These are phyloP conservation scores for Oryctolagus cuniculus DNA, from an alignment of 2,113 vertebrate genomes.

Conservation along the genomic window mOryCun1.1 NC_091437.1:27583501-27584000, in stretches of 20 bases:
- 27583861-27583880: background rate
- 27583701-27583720: constrained; percentile 16
- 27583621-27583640: background rate
- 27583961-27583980: background rate
- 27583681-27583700: background rate
- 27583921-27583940: background rate
- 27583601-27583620: constrained; percentile 34
- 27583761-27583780: background rate
- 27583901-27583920: constrained; percentile 33
- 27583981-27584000: background rate
- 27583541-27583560: constrained; percentile 36
- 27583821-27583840: background rate
- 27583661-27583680: background rate
- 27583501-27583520: constrained; percentile 53
- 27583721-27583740: background rate
- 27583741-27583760: background rate
- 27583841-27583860: constrained; percentile 39
- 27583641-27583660: background rate
- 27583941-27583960: background rate
- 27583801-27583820: background rate
- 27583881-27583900: background rate
- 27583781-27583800: background rate
- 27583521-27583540: constrained; percentile 36
- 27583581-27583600: constrained; percentile 29
- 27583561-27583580: constrained; percentile 40